phyloP scores from a whole-genome alignment of 2,797 vertebrate genomes.

The Perdix hodgsoniae region DNA sequence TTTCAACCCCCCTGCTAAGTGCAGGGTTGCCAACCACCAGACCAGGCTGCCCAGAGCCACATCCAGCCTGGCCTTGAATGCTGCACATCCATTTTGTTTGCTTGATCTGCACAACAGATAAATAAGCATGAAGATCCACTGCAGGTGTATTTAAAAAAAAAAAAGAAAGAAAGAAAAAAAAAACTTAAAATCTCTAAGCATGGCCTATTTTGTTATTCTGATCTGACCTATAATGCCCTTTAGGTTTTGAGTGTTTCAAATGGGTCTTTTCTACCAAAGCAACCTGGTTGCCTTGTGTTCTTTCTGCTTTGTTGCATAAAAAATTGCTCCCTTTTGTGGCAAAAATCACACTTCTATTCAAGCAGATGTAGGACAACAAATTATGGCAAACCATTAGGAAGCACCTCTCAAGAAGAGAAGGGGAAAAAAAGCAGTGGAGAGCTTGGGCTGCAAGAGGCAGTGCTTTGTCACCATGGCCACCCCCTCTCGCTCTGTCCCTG shows the following conservation, averaged over 20 bases:
- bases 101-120: background rate
- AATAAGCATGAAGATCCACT: background rate
- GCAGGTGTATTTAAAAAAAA: background rate
- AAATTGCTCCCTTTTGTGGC: background rate
- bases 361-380: constrained; percentile 5
- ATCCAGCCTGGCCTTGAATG: no score
- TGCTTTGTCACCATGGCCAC: background rate
- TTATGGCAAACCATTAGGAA: background rate
- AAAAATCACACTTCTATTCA: constrained; percentile 27
- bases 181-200: background rate
- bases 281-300: background rate
- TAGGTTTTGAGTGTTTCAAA: background rate
- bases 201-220: background rate
- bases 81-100: background rate
- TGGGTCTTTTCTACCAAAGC: background rate
- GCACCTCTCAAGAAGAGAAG: background rate
- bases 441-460: background rate
- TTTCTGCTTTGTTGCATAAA: background rate
- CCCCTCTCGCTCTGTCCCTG: background rate
- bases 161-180: no score
- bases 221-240: background rate
- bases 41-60: no score
- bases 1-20: no score
- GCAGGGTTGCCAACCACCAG: no score
- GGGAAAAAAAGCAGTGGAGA: background rate